Conservation (phyloP, 2,888 invertebrate genomes). For the Zaprionus obscuricornis region DNA sequence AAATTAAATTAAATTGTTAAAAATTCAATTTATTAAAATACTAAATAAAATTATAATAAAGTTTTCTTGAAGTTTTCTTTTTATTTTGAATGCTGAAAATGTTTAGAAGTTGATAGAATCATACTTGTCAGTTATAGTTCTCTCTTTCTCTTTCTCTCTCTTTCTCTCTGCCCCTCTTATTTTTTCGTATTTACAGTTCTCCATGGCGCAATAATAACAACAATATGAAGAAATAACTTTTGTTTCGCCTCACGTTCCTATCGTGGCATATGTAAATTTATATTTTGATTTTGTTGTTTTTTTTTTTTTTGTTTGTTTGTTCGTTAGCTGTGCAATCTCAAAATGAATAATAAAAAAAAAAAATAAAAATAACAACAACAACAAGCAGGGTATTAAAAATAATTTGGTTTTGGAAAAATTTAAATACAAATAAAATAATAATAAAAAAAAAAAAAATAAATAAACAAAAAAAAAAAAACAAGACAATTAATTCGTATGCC, state of each 20-base stretch:
- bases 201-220: slow-evolving; percentile 70
- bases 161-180: slow-evolving; percentile 20
- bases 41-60: no score
- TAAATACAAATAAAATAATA: slow-evolving; percentile 62
- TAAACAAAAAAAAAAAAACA: no score
- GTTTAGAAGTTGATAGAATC: no score
- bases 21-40: no score
- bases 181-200: slow-evolving; percentile 28
- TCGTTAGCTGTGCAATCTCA: slow-evolving; percentile 32
- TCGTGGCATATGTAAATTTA: slow-evolving; percentile 60
- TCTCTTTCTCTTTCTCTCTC: slow-evolving; percentile 13
- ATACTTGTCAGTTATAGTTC: not conserved
- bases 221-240: slow-evolving; percentile 29
- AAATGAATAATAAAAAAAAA: slow-evolving; percentile 17
- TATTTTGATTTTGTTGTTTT: slow-evolving; percentile 4
- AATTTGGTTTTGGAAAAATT: slow-evolving; percentile 53
- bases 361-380: slow-evolving; percentile 7
- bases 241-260: slow-evolving; percentile 37
- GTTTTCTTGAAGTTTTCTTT: no score
- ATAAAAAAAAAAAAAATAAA: no score
- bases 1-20: no score
- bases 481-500: slow-evolving; percentile 66
- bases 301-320: slow-evolving; percentile 21
- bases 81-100: no score
- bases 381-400: slow-evolving; percentile 26